Evolutionary conservation across 1,140 invertebrate species (phyloP).

Genomic region (Idris sp.): DNA sequence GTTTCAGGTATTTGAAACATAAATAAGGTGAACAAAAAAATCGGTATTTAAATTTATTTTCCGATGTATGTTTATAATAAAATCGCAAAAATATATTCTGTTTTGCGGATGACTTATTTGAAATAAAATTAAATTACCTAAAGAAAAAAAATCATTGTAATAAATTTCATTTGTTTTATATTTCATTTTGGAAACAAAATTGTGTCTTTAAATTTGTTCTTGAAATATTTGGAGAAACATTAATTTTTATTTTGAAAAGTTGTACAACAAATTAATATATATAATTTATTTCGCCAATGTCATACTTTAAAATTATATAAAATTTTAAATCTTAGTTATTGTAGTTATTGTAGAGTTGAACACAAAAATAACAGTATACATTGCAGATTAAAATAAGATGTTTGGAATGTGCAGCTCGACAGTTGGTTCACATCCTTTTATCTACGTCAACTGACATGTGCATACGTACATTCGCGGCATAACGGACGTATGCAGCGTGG

Average conservation of each 20-base stretch:
- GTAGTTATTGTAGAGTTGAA: too few relatives aligned
- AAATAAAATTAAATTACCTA: not conserved
- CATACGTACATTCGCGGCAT: slow-evolving; percentile 54
- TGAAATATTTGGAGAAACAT: too few relatives aligned
- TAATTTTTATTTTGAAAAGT: too few relatives aligned
- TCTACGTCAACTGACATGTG: slow-evolving; percentile 47
- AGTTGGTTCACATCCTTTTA: slow-evolving; percentile 62
- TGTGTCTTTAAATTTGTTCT: too few relatives aligned
- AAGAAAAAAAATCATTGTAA: too few relatives aligned
- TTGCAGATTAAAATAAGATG: slow-evolving; percentile 41
- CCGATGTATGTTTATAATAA: slow-evolving; percentile 11
- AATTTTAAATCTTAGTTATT: too few relatives aligned
- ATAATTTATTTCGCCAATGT: too few relatives aligned
- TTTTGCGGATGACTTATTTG: too few relatives aligned
- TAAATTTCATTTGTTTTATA: too few relatives aligned
- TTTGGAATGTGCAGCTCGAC: slow-evolving; percentile 51
- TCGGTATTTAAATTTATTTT: slow-evolving; percentile 16
- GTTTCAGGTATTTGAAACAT: slow-evolving; percentile 17
- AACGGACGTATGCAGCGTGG: slow-evolving; percentile 58
- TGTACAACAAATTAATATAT: too few relatives aligned
- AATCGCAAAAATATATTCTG: not conserved
- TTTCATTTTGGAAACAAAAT: too few relatives aligned
- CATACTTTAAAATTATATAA: not conserved
- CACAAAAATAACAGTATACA: slow-evolving; percentile 4
- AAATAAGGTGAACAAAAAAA: slow-evolving; percentile 38